Evolutionary conservation across 2,113 vertebrate genomes (phyloP).

Genomic region (Calonectris borealis): DNA sequence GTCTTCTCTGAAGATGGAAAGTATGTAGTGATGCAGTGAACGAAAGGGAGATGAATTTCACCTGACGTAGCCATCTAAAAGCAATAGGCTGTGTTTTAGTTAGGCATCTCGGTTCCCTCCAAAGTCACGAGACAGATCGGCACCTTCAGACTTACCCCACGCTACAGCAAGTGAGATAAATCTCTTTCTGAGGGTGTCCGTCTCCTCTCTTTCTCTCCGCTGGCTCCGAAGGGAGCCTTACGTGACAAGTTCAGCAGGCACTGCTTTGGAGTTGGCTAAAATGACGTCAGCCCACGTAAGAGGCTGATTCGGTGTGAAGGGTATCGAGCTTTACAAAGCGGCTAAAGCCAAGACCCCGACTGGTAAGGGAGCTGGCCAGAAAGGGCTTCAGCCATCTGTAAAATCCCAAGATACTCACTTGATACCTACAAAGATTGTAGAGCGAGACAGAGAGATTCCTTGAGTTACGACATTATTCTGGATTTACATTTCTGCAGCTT

Average conservation of each 20-base stretch:
- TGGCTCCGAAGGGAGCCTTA: background rate
- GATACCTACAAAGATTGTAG: background rate
- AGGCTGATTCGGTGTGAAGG: background rate
- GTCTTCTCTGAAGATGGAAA: background rate
- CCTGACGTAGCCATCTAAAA: background rate
- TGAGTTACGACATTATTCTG: background rate
- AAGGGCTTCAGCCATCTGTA: background rate
- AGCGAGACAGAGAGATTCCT: background rate
- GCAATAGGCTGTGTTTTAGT: background rate
- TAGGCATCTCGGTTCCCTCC: background rate
- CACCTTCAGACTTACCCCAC: background rate
- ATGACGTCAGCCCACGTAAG: background rate
- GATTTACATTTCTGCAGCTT: background rate
- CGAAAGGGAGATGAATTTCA: background rate
- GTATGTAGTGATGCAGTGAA: background rate
- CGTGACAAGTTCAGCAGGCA: fast-evolving
- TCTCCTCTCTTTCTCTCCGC: background rate
- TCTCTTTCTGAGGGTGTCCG: background rate
- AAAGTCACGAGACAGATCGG: background rate
- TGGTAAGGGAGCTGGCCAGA: background rate
- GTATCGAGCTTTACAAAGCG: background rate
- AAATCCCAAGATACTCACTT: background rate
- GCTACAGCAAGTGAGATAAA: background rate
- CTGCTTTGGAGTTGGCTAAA: background rate
- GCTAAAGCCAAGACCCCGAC: background rate